Base-by-base conservation (phyloP, 2,113 vertebrate species). In the Xenopus laevis region DNA sequence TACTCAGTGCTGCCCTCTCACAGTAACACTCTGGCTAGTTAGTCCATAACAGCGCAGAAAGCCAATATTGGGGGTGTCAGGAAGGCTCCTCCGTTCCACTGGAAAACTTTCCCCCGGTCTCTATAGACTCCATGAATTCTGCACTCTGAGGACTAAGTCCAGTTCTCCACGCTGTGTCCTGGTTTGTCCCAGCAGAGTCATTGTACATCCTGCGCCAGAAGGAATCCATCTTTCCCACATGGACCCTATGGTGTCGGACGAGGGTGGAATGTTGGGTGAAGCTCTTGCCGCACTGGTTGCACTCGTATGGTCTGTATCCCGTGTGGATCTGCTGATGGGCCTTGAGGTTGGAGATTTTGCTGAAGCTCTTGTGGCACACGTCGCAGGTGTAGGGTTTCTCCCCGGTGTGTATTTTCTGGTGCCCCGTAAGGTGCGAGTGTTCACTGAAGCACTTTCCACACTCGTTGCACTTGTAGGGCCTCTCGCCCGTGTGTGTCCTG, bases 311-410 rank as follows among this genome's bases (percentile, higher is more conserved):
- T 1, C 73, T 66, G 27, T 23, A 62, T 5, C 73, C 73, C 1
- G 73, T 75, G 73, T 75, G 73, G 46, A 75, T 75, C 73, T 75
- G 73, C n/a, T 75, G 73, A 12, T 75, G 73, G 30, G 73, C 73
- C 47, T 75, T 75, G 13, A 75, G 58, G 65, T 75, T 75, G 57
- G 73, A 75, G 58, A 75, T 75, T 27, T 75, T 75, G 46, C 73
- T 69, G 58, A 75, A 75, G 23, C 73, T 58, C 58, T 75, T 75
- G 40, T 63, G 58, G 59, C 73, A 75, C 6, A 75, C 57, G 9
- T 75, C 23, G 17, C 73, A 75, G 16, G 58, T 63, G 58, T 75
- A 75, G 8, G 72, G 72, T 11, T 59, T 68, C 46, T 75, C 72
- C 17, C 72, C 72, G 0, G 65, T 75, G 58, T 75, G 73, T 9